Conservation (phyloP, 37 sponge, comb jelly and placozoan species). For the Halisarca cf. caerulea region DNA sequence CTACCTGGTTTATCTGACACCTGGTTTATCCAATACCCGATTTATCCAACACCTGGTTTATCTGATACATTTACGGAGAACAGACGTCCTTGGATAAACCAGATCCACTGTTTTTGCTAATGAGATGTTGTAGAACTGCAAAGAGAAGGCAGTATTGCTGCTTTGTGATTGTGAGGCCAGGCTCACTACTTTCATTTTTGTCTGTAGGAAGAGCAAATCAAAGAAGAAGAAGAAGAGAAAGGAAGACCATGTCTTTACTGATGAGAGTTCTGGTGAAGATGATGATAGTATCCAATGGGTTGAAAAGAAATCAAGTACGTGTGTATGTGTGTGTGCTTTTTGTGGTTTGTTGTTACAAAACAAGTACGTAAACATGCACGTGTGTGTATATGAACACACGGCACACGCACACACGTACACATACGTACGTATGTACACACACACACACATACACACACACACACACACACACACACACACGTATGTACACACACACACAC, state of each 20-base stretch:
- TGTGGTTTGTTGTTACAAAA: too few species aligned
- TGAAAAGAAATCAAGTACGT: constrained; percentile 35
- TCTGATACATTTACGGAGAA: too few species aligned
- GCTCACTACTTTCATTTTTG: neutral
- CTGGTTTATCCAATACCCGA: too few species aligned
- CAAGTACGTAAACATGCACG: too few species aligned
- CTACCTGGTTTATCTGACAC: too few species aligned
- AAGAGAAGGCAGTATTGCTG: neutral
- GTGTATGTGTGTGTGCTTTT: neutral
- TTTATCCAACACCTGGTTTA: too few species aligned
- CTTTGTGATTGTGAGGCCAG: neutral
- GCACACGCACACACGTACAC: neutral
- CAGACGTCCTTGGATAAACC: too few species aligned
- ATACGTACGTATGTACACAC: neutral
- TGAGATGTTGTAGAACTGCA: neutral
- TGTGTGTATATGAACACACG: neutral
- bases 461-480: constrained; percentile 6
- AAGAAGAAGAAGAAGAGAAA: constrained; percentile 40
- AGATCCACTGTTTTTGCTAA: too few species aligned
- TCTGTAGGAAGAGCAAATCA: neutral
- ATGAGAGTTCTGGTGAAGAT: neutral
- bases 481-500: neutral
- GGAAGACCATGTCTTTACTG: neutral
- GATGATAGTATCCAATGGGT: constrained; percentile 31
- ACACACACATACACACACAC: constrained; percentile 21